phyloP scores from a whole-genome alignment of 2,888 invertebrate species.

The Unio delphinus region DNA sequence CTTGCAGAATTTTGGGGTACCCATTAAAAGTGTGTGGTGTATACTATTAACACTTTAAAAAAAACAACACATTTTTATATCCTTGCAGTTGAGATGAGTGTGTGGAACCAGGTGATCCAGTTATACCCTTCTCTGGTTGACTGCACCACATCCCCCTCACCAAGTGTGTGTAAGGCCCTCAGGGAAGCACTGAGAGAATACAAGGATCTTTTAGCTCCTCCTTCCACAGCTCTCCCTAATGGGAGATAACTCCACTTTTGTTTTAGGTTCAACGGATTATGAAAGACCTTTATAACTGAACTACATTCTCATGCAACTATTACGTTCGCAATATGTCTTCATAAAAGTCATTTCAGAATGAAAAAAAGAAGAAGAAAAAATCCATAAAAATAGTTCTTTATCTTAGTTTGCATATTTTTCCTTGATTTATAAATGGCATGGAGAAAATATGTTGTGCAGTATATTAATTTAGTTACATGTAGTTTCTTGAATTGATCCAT shows the following conservation, averaged over 20 bases:
- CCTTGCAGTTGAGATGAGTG: conserved; percentile 84
- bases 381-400: too few species aligned
- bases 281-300: too few species aligned
- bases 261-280: too few species aligned
- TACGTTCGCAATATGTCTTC: too few species aligned
- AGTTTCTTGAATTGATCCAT: too few species aligned
- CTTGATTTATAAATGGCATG: too few species aligned
- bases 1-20: neutral
- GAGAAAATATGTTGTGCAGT: too few species aligned
- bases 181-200: conserved; percentile 91
- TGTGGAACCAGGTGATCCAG: conserved; percentile 94
- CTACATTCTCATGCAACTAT: too few species aligned
- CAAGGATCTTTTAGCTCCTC: conserved; percentile 68
- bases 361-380: too few species aligned
- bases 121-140: conserved; percentile 92
- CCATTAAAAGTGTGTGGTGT: conserved; percentile 2
- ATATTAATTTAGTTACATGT: too few species aligned
- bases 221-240: conserved; percentile 26
- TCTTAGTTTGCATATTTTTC: too few species aligned
- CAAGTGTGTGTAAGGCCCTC: conserved; percentile 85
- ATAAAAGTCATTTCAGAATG: too few species aligned
- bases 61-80: conserved; percentile 1
- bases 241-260: conserved; percentile 11
- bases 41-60: neutral
- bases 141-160: conserved; percentile 84